A percentile compares a stretch with the other conserved stretches of the same genome.
Evolutionary conservation across 2,797 vertebrate genomes (phyloP).

Genomic region (Argentina silus): DNA sequence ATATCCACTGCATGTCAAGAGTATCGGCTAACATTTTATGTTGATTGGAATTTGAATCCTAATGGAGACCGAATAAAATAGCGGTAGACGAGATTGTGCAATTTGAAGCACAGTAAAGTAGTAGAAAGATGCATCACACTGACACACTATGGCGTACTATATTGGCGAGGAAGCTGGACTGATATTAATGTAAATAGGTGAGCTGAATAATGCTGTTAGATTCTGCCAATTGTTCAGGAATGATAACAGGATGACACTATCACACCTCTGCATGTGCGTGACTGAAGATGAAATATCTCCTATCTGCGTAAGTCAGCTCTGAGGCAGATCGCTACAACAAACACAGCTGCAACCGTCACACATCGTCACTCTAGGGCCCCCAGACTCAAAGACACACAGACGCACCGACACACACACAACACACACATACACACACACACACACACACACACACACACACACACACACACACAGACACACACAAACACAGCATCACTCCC

Average conservation of each 20-base stretch:
- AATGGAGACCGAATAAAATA: not conserved
- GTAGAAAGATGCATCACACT: too few relatives aligned
- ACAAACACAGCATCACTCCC: slow-evolving; percentile 20
- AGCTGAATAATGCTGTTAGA: not conserved
- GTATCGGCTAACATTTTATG: not conserved
- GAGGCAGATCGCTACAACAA: slow-evolving; percentile 22
- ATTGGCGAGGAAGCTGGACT: not conserved
- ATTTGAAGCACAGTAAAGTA: not conserved
- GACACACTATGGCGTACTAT: too few relatives aligned
- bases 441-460: not conserved
- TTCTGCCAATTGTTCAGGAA: slow-evolving; percentile 17
- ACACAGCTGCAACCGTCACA: slow-evolving; percentile 33
- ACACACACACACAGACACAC: not conserved
- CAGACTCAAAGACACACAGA: not conserved
- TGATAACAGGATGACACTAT: slow-evolving; percentile 41
- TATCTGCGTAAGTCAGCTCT: slow-evolving; percentile 36
- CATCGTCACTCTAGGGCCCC: not conserved
- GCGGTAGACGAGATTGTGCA: too few relatives aligned
- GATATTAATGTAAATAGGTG: not conserved
- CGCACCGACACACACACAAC: slow-evolving; percentile 2
- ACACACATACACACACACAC: not conserved
- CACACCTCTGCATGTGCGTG: slow-evolving; percentile 37
- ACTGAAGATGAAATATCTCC: slow-evolving; percentile 36
- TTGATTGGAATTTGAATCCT: too few relatives aligned
- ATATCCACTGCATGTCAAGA: not conserved